These are phyloP conservation scores for Monopterus albus DNA, from an alignment of 2,113 vertebrate genomes.

Conservation along the genomic window DNA sequence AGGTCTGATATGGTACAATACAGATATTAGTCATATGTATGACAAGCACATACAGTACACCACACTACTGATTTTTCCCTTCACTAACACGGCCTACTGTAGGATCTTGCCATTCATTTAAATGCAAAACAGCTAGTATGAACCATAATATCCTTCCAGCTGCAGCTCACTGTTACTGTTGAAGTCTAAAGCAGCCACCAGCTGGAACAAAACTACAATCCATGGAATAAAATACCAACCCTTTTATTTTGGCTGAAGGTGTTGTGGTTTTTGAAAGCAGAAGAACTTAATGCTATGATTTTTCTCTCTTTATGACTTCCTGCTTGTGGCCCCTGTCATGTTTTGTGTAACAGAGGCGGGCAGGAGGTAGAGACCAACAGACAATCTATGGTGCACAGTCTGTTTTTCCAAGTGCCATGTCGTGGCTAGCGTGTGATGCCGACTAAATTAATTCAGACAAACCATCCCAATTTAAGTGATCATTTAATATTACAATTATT, in stretches of 20 bases:
- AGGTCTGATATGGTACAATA: neutral
- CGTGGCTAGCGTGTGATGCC: no score
- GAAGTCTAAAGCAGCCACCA: neutral
- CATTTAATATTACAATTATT: no score
- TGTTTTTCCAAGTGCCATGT: conserved; percentile 56
- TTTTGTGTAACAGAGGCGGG: conserved; percentile 29
- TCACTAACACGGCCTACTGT: conserved; percentile 1
- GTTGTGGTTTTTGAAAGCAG: conserved; percentile 6
- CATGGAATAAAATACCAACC: neutral
- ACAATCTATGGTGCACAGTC: conserved; percentile 55
- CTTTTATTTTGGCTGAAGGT: neutral
- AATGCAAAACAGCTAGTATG: neutral
- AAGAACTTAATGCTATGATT: conserved; percentile 32
- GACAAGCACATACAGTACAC: no score
- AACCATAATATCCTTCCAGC: neutral
- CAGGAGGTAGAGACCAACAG: conserved; percentile 43
- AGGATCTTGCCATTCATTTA: neutral
- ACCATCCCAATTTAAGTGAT: no score
- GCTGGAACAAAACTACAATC: neutral
- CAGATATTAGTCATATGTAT: neutral
- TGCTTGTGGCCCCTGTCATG: conserved; percentile 28
- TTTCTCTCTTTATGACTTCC: conserved; percentile 32
- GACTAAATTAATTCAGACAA: no score
- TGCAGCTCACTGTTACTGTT: neutral
- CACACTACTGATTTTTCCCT: neutral